Evolutionary conservation across 1,140 invertebrate species (phyloP), one percentile per base, ranked within the genome.

Genomic region (Phymorhynchus buccinoides): DNA sequence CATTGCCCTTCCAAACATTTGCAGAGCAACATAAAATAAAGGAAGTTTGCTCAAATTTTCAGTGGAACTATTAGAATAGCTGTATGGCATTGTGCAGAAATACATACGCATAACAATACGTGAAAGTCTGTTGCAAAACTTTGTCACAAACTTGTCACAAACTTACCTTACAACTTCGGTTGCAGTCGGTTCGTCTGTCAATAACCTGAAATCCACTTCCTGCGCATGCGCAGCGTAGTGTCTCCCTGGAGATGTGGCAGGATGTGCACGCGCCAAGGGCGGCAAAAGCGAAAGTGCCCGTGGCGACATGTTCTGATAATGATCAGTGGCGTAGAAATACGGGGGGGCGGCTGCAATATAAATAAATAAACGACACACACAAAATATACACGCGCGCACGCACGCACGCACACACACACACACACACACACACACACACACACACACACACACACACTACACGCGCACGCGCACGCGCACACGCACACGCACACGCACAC

Each of bases 181-280:
- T 7, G 35, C 12, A 66, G 56, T 30, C 18, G 56, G 14, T 39
- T 27, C 81, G 32, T 48, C 62, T 68, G 66, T 73, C 71, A 68
- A 71, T 83, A 83, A 83, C n/a, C 1, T 18, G 9, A 16, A 18
- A 4, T 18, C 35, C 22, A 81, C 80, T 71, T 73, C 62, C 81
- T 44, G 81, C 81, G 81, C 81, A 71, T 42, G 81, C 81, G 81
- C 81, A 83, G 81, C 81, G 37, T 83, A 41, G 12, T 16, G 81
- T 83, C 37, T 71, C 81, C 81, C 32, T 83, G 30, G 81, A 39
- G 66, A 83, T 32, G n/a, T 27, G 0, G 3, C 62, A 41, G 66
- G n/a, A n/a, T n/a, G 52, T 79, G 32, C 52, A 27, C 35, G 18
- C 14, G 37, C 4, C 1, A 71, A 30, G 1, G 56, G 56, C 80